A percentile compares a stretch with the other conserved stretches of the same genome.
Conservation (phyloP, 2,113 vertebrate genomes). For the Emydura subglobosa region DNA sequence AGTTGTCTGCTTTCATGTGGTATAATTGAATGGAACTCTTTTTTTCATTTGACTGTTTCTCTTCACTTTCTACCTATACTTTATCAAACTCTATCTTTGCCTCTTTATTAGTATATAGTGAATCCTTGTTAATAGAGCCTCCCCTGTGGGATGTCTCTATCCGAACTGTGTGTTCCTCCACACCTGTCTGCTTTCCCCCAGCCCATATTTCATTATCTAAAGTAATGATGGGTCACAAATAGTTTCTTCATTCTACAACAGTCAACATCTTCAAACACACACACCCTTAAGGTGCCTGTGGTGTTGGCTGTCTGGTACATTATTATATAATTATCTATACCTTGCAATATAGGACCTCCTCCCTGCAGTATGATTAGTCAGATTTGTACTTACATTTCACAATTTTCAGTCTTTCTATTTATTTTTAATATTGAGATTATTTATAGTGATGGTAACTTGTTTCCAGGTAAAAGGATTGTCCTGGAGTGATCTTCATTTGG, state of each 20-base stretch:
- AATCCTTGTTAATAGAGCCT: too few relatives aligned
- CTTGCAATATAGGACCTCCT: not conserved
- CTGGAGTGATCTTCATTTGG: not conserved
- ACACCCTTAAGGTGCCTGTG: not conserved
- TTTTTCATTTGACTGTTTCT: too few relatives aligned
- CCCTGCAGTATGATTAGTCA: not conserved
- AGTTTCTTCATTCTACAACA: not conserved
- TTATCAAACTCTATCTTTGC: too few relatives aligned
- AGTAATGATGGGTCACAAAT: not conserved
- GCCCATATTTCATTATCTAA: not conserved
- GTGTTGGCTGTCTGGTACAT: not conserved
- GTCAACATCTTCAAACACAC: not conserved
- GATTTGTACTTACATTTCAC: not conserved
- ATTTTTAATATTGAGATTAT: not conserved
- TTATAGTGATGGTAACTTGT: not conserved
- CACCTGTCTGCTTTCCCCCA: not conserved
- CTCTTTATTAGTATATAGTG: too few relatives aligned
- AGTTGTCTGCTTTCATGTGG: too few relatives aligned
- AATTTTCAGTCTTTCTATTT: not conserved
- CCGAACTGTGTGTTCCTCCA: not conserved
- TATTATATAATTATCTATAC: not conserved
- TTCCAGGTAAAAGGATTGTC: not conserved
- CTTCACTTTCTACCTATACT: too few relatives aligned
- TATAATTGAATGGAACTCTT: too few relatives aligned
- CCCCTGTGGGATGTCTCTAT: too few relatives aligned